A percentile compares a stretch with the other conserved stretches of the same genome.
Conservation (phyloP, 2,797 vertebrate species). For the Diplodus sargus region DNA sequence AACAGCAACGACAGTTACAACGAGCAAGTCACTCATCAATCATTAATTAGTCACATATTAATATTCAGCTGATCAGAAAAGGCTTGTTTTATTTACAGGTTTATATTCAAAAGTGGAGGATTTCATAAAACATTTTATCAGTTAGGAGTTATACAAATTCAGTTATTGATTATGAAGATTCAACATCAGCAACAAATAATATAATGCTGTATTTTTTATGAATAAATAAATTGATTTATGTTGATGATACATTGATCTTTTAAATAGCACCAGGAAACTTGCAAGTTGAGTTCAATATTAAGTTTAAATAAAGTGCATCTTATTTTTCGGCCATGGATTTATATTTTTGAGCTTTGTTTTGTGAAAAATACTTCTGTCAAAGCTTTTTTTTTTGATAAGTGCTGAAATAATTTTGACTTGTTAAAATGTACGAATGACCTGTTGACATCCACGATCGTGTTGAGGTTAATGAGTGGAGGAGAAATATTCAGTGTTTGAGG, state of each 20-base stretch:
- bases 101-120: neutral
- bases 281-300: neutral
- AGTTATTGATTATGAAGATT: neutral
- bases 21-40: neutral
- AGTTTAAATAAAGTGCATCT: conserved; percentile 9
- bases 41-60: neutral
- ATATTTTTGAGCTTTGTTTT: neutral
- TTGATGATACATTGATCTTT: conserved; percentile 1
- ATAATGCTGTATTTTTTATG: too few relatives aligned
- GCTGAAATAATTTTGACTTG: neutral
- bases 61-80: conserved; percentile 6
- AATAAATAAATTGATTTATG: neutral
- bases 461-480: too few relatives aligned
- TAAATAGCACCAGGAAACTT: conserved; percentile 5
- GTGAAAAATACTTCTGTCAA: conserved; percentile 12
- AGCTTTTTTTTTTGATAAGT: neutral
- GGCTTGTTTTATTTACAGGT: conserved; percentile 13
- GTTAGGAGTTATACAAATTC: neutral
- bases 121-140: neutral
- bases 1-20: neutral
- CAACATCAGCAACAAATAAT: neutral
- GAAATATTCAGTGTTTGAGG: neutral
- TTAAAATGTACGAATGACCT: neutral
- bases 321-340: neutral
- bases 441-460: too few relatives aligned